Evolutionary conservation across 2,113 vertebrate species (phyloP).

Genomic region (Bettongia penicillata): DNA sequence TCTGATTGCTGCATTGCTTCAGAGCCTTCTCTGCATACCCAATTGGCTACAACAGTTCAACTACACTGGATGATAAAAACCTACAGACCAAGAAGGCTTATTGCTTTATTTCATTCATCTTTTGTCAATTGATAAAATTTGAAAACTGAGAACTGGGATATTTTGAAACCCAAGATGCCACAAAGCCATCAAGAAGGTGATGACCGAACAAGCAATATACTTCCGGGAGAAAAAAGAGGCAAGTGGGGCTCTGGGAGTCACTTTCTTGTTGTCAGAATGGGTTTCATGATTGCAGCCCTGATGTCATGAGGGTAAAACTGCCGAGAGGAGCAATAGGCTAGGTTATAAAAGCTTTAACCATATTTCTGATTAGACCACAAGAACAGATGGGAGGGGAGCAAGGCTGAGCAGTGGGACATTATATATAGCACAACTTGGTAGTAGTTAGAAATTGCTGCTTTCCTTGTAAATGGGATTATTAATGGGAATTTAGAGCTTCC

Average conservation of each 20-base stretch:
- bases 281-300: slow-evolving; percentile 49
- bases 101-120: slow-evolving; percentile 58
- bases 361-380: slow-evolving; percentile 69
- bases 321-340: slow-evolving; percentile 33
- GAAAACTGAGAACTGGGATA: slow-evolving; percentile 68
- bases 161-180: slow-evolving; percentile 59
- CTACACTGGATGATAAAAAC: slow-evolving; percentile 50
- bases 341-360: slow-evolving; percentile 33
- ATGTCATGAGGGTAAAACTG: slow-evolving; percentile 40
- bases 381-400: slow-evolving; percentile 54
- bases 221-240: slow-evolving; percentile 39
- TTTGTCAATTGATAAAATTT: slow-evolving; percentile 65
- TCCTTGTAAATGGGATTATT: neutral
- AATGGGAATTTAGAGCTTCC: slow-evolving; percentile 29
- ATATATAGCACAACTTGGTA: slow-evolving; percentile 20
- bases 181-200: slow-evolving; percentile 68
- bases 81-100: slow-evolving; percentile 41
- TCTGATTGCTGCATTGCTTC: neutral
- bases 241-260: slow-evolving; percentile 53
- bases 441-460: slow-evolving; percentile 25
- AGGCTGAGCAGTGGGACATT: slow-evolving; percentile 2
- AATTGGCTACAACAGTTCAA: slow-evolving; percentile 39
- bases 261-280: slow-evolving; percentile 36
- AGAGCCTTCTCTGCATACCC: neutral
- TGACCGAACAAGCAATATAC: slow-evolving; percentile 42